These are phyloP conservation scores for Menidia beryllina DNA, from an alignment of 2,113 vertebrate species.

Conservation along the genomic window DNA sequence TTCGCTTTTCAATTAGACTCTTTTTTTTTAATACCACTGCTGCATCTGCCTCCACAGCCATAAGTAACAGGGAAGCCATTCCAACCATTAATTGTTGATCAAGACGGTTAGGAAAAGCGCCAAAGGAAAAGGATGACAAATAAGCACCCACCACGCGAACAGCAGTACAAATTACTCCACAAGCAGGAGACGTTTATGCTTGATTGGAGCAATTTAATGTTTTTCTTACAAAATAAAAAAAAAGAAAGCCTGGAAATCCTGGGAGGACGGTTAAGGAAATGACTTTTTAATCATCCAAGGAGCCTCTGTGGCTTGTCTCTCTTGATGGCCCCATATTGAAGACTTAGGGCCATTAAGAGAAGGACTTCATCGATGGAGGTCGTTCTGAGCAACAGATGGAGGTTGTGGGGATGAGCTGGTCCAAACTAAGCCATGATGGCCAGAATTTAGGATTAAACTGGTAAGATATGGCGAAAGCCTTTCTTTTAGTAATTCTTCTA, in stretches of 20 bases:
- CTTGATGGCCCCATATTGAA: constrained; percentile 87
- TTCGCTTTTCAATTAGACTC: constrained; percentile 31
- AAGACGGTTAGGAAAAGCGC: constrained; percentile 83
- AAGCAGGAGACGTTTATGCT: constrained; percentile 88
- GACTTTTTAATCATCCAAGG: constrained; percentile 96
- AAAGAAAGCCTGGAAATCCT: constrained; percentile 85
- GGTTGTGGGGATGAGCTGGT: constrained; percentile 19
- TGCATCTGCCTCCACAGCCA: constrained; percentile 81
- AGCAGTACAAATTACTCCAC: constrained; percentile 87
- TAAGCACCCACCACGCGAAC: constrained; percentile 82
- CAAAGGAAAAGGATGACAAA: constrained; percentile 91
- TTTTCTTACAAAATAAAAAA: constrained; percentile 81
- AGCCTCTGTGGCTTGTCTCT: constrained; percentile 87
- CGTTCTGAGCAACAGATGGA: constrained; percentile 69
- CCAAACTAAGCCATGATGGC: neutral
- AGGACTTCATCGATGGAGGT: constrained; percentile 45
- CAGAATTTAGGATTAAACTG: neutral
- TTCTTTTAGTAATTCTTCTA: neutral
- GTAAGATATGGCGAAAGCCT: neutral
- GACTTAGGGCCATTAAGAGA: constrained; percentile 83
- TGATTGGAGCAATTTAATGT: constrained; percentile 97
- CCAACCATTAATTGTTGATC: constrained; percentile 87
- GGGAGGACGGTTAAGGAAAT: constrained; percentile 98
- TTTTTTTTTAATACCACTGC: constrained; percentile 53
- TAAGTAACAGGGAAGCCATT: constrained; percentile 83